Base-by-base conservation (phyloP, 1,140 invertebrate genomes). In the Platorchestia sp. region DNA sequence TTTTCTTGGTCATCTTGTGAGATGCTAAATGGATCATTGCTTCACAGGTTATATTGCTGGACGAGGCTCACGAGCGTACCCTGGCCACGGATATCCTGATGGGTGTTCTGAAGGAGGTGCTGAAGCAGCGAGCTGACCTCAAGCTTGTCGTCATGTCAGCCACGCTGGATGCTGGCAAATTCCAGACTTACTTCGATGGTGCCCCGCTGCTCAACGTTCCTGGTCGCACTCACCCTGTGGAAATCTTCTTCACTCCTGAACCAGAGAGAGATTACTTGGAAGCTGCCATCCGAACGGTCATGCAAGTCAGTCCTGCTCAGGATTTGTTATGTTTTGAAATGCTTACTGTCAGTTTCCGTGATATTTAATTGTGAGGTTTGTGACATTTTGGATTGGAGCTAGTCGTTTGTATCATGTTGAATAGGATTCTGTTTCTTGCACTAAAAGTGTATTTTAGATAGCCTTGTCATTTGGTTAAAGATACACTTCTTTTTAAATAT, bases 81-180 rank as follows among this genome's bases (percentile, higher is more conserved):
- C 97, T 99, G 45, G 99, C 99, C 0, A 99, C 99, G 0, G 99
- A 99, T 97, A 99, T 99, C 95, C 97, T 99, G 0, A 99, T 99
- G 99, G 99, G 99, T 95, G 99, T 99, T 36, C 97, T 99, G 14
- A 99, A 99, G 97, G 99, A 99, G 97, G 99, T 99, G 19, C 98
- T 99, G 43, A 99, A 99, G 96, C 99, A 99, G 96, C 97, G 99
- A 95, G 97, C 97, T 16, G 99, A 99, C 97, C 97, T 99, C 36
- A 99, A 99, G 97, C 98, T 99, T 95, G 99, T 99, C 96, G 99
- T 99, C 97, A 99, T 99, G 99, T 99, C 99, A 97, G 99, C 99
- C 40, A 99, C 99, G 0, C 97, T 99, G n/a, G 99, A 99, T 97
- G 99, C 99, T 95, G 99, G 99, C 10, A 99, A 99, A 97, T 99